These are phyloP conservation scores for Axinella damicornis DNA, from an alignment of 37 sponge, comb jelly and placozoan species.

Conservation along the genomic window DNA sequence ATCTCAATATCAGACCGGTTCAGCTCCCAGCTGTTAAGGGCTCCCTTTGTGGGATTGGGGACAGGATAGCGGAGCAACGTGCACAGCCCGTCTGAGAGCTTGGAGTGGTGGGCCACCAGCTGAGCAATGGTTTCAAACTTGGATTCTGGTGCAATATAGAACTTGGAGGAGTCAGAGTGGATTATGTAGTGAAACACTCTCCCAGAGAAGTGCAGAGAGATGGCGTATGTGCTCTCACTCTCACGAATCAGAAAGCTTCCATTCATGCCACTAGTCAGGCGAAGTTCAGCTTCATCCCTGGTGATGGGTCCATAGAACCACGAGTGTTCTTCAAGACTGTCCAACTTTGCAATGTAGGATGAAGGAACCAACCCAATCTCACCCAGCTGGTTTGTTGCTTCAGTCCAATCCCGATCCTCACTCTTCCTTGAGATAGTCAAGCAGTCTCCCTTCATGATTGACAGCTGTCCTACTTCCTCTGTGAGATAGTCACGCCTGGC, in stretches of 20 bases:
- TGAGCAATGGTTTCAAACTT: slow-evolving; percentile 85
- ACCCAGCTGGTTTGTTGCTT: slow-evolving; percentile 65
- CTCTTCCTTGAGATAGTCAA: slow-evolving; percentile 68
- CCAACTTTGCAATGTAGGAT: slow-evolving; percentile 88
- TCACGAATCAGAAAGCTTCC: slow-evolving; percentile 96
- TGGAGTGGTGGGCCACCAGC: slow-evolving; percentile 93
- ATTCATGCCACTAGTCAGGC: slow-evolving; percentile 91
- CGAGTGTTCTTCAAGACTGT: slow-evolving; percentile 94
- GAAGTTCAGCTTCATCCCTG: slow-evolving; percentile 90
- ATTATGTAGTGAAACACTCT: slow-evolving; percentile 95
- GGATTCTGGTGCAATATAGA: slow-evolving; percentile 83
- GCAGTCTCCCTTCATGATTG: slow-evolving; percentile 77
- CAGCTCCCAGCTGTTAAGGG: slow-evolving; percentile 92
- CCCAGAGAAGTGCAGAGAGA: slow-evolving; percentile 93
- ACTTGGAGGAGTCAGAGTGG: slow-evolving; percentile 59
- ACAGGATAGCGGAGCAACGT: slow-evolving; percentile 92
- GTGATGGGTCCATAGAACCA: slow-evolving; percentile 96
- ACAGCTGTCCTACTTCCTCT: slow-evolving; percentile 78
- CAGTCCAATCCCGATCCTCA: slow-evolving; percentile 85
- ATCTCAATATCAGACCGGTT: slow-evolving; percentile 89
- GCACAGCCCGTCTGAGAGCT: slow-evolving; percentile 86
- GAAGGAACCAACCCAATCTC: slow-evolving; percentile 94
- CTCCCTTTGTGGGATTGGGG: slow-evolving; percentile 87
- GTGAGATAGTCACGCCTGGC: slow-evolving; percentile 78
- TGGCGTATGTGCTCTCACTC: slow-evolving; percentile 96